Percentiles rank a stretch among this genome's conserved stretches.
phyloP scores from a whole-genome alignment of 2,888 invertebrate species.

The Dichetophora obliterata region DNA sequence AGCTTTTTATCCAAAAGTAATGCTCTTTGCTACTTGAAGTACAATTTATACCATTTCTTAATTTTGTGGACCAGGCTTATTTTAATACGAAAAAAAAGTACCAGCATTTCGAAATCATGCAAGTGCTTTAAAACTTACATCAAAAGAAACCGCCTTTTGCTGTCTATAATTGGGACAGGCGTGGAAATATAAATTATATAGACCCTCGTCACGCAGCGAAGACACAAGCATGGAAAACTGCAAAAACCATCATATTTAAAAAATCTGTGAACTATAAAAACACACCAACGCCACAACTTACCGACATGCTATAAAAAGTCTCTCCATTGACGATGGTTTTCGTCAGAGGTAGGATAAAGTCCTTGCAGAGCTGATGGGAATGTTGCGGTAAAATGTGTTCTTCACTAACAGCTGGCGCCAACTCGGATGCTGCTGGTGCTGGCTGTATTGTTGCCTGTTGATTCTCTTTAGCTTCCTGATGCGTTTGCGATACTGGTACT shows the following conservation, averaged over 20 bases:
- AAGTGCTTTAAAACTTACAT: conserved; percentile 40
- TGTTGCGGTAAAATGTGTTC: conserved; percentile 15
- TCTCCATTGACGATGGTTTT: conserved; percentile 71
- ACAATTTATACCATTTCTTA: too few species aligned
- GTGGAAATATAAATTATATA: conserved; percentile 95
- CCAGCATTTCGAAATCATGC: too few species aligned
- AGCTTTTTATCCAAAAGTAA: too few species aligned
- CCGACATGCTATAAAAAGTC: conserved; percentile 64
- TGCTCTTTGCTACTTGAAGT: too few species aligned
- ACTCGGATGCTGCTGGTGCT: conserved; percentile 21
- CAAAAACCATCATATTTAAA: conserved; percentile 50
- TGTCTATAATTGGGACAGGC: conserved; percentile 84
- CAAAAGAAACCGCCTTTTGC: conserved; percentile 73
- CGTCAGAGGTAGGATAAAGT: conserved; percentile 73
- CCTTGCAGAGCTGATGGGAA: conserved; percentile 65
- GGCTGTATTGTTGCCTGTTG: conserved; percentile 46
- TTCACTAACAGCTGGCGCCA: conserved; percentile 30
- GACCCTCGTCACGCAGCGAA: conserved; percentile 84
- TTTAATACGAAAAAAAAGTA: too few species aligned
- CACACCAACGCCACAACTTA: conserved; percentile 41
- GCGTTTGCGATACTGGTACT: neutral
- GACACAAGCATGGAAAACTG: conserved; percentile 85
- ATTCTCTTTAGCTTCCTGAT: conserved; percentile 39
- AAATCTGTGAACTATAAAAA: too few species aligned
- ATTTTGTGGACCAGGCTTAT: too few species aligned